These are phyloP conservation scores for Papilio gigon DNA, from an alignment of 2,888 invertebrate genomes.

Conservation along the genomic window DNA sequence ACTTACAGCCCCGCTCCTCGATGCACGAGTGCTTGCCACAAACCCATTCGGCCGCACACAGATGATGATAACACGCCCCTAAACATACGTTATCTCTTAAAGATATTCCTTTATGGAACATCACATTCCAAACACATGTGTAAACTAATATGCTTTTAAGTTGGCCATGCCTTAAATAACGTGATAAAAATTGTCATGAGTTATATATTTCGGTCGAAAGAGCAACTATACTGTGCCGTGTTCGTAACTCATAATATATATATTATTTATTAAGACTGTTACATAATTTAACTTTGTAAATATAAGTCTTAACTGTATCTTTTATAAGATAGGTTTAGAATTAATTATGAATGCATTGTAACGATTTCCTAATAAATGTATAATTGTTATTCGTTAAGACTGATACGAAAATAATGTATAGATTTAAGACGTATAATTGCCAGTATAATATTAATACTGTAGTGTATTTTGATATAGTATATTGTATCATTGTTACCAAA, in stretches of 20 bases:
- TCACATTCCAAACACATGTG: slow-evolving; percentile 79
- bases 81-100: slow-evolving; percentile 67
- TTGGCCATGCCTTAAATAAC: slow-evolving; percentile 72
- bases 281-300: slow-evolving; percentile 39
- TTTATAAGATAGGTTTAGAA: slow-evolving; percentile 36
- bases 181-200: slow-evolving; percentile 61
- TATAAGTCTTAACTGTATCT: slow-evolving; percentile 31
- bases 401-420: slow-evolving; percentile 69
- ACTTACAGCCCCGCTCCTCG: slow-evolving; percentile 79
- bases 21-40: slow-evolving; percentile 79
- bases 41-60: slow-evolving; percentile 76
- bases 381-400: slow-evolving; percentile 72
- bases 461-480: slow-evolving; percentile 76
- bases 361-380: slow-evolving; percentile 40
- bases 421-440: slow-evolving; percentile 61
- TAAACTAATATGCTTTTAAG: slow-evolving; percentile 68
- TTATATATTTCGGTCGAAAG: slow-evolving; percentile 66
- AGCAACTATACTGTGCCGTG: slow-evolving; percentile 46
- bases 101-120: slow-evolving; percentile 77
- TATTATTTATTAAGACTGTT: slow-evolving; percentile 41
- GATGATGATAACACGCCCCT: slow-evolving; percentile 73
- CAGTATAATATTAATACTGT: slow-evolving; percentile 69
- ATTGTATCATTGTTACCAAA: slow-evolving; percentile 81
- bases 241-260: slow-evolving; percentile 35
- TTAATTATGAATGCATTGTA: slow-evolving; percentile 34